Conservation (phyloP, 2,888 invertebrate species). For the Acrocyrtus sp. region DNA sequence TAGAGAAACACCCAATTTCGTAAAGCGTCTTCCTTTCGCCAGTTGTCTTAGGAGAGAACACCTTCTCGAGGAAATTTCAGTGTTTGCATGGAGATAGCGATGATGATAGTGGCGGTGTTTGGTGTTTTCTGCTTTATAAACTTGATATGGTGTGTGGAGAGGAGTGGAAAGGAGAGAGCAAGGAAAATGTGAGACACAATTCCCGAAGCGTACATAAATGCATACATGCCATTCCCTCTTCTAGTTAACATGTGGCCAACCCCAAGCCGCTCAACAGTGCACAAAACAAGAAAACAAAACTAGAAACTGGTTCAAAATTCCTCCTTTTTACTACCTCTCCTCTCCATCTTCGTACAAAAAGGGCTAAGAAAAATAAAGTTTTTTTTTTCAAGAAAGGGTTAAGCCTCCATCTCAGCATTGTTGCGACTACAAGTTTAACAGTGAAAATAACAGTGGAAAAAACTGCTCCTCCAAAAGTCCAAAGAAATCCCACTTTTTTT, state of each 20-base stretch:
- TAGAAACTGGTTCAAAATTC: constrained; percentile 21
- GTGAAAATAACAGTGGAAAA: too few species aligned
- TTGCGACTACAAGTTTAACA: too few species aligned
- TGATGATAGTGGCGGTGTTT: constrained; percentile 4
- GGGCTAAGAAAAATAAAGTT: too few species aligned
- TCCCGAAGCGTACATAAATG: constrained; percentile 47
- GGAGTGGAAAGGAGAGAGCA: background rate
- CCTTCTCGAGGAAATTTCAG: constrained; percentile 12
- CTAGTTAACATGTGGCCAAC: constrained; percentile 37
- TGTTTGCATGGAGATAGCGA: background rate
- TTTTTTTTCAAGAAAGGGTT: too few species aligned
- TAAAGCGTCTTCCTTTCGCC: constrained; percentile 39
- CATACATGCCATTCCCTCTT: constrained; percentile 2
- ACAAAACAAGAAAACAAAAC: constrained; percentile 22
- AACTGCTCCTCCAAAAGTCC: too few species aligned
- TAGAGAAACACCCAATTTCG: constrained; percentile 3
- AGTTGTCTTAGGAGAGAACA: constrained; percentile 18
- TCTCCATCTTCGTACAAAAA: too few species aligned
- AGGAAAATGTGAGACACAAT: constrained; percentile 22
- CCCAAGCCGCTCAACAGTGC: constrained; percentile 23
- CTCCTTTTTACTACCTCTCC: background rate
- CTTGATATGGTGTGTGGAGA: background rate
- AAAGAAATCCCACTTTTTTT: too few species aligned
- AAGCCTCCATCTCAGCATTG: too few species aligned
- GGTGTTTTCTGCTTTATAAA: constrained; percentile 9